Conservation (phyloP, 1,140 invertebrate species). For the Capitella teleta region DNA sequence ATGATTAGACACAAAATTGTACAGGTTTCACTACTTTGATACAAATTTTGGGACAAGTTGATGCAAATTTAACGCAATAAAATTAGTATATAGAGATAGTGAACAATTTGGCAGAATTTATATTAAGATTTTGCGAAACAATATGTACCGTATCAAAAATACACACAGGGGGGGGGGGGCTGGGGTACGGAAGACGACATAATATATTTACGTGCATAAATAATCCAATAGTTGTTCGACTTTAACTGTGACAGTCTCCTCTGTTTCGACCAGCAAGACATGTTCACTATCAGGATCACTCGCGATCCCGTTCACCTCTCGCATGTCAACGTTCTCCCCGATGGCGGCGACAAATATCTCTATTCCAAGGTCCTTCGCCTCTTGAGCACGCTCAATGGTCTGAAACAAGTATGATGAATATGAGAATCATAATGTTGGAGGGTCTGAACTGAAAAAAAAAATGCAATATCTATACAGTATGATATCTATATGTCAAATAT, state of each 20-base stretch:
- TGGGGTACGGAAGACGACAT: background rate
- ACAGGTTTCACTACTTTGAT: too few species aligned
- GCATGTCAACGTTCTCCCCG: background rate
- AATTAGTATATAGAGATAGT: too few species aligned
- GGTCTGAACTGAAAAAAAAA: too few species aligned
- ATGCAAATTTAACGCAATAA: too few species aligned
- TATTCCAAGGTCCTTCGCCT: background rate
- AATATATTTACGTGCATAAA: background rate
- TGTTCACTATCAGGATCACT: conserved; percentile 1
- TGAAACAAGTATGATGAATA: too few species aligned
- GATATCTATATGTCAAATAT: too few species aligned
- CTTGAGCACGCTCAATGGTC: background rate
- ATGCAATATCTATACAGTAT: too few species aligned
- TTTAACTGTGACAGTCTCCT: background rate
- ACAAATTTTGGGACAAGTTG: too few species aligned
- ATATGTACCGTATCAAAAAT: background rate
- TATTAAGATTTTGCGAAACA: background rate
- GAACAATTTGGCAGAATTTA: background rate
- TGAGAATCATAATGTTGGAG: too few species aligned
- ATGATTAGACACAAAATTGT: too few species aligned
- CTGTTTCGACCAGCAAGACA: background rate
- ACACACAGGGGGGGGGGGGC: background rate
- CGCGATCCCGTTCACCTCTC: conserved; percentile 8
- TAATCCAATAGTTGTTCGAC: background rate
- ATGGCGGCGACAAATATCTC: conserved; percentile 4